phyloP scores from a whole-genome alignment of 2,113 vertebrate species.

The Cebidichthys violaceus region DNA sequence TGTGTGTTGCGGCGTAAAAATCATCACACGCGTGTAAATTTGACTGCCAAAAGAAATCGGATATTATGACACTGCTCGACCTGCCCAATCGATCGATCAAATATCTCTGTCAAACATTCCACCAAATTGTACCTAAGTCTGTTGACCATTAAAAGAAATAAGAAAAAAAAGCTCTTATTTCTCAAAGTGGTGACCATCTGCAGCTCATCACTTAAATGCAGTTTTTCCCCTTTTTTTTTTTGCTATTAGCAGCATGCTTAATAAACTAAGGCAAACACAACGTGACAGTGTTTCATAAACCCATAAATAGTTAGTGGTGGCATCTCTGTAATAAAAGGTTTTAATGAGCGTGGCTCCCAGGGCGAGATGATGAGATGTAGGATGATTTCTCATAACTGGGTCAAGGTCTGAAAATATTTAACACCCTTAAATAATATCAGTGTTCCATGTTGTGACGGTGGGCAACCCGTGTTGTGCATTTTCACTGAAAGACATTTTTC shows the following conservation, averaged over 20 bases:
- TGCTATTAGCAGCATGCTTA: background rate
- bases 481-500: background rate
- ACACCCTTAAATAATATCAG: background rate
- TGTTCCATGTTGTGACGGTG: background rate
- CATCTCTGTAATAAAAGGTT: conserved; percentile 41
- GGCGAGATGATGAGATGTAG: conserved; percentile 25
- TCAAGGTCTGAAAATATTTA: conserved; percentile 40
- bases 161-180: too few species aligned
- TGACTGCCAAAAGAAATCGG: too few species aligned
- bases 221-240: conserved; percentile 13
- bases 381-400: conserved; percentile 33
- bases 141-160: too few species aligned
- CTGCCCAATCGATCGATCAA: too few species aligned
- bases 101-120: too few species aligned
- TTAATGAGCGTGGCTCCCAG: conserved; percentile 54
- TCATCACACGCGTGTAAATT: too few species aligned
- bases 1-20: too few species aligned
- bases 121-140: too few species aligned
- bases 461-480: background rate
- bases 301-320: conserved; percentile 6
- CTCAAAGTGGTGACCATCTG: too few species aligned
- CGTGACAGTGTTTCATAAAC: conserved; percentile 28
- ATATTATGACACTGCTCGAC: too few species aligned
- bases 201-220: background rate
- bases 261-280: conserved; percentile 17